Evolutionary conservation across 2,888 invertebrate species (phyloP).

Genomic region (Heliconius hortense): DNA sequence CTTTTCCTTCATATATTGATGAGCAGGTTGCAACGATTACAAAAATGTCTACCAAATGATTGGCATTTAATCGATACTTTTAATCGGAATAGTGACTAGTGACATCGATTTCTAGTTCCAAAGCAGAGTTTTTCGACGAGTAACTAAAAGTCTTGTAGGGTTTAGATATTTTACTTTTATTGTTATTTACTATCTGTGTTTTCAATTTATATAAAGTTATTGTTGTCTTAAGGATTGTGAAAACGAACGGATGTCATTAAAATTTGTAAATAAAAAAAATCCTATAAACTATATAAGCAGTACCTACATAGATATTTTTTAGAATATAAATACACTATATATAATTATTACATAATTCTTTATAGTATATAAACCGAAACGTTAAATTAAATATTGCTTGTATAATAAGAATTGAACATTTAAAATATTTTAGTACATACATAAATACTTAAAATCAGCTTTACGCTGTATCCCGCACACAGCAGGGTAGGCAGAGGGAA

Average conservation of each 20-base stretch:
- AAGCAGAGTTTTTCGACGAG: not conserved
- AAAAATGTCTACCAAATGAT: conserved; percentile 30
- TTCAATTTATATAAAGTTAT: not conserved
- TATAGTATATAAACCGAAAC: too few relatives aligned
- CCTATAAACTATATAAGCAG: not conserved
- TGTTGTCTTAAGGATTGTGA: not conserved
- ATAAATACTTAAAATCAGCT: too few relatives aligned
- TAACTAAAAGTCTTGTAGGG: not conserved
- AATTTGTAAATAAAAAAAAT: not conserved
- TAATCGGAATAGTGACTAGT: conserved; percentile 35
- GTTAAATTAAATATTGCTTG: too few relatives aligned
- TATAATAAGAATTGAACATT: not conserved
- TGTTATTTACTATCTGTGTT: not conserved
- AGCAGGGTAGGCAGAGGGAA: too few relatives aligned
- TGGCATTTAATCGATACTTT: conserved; percentile 38
- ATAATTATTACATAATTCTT: too few relatives aligned
- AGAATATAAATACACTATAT: too few relatives aligned
- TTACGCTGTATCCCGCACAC: too few relatives aligned
- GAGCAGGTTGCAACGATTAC: conserved; percentile 32
- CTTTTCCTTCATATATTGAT: conserved; percentile 5
- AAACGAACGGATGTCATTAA: not conserved
- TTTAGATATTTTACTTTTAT: not conserved
- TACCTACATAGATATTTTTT: too few relatives aligned
- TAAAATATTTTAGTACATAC: not conserved
- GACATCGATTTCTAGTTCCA: conserved; percentile 27